Base-by-base conservation (phyloP, 2,888 invertebrate genomes). In the Tanytarsus gracilentus region DNA sequence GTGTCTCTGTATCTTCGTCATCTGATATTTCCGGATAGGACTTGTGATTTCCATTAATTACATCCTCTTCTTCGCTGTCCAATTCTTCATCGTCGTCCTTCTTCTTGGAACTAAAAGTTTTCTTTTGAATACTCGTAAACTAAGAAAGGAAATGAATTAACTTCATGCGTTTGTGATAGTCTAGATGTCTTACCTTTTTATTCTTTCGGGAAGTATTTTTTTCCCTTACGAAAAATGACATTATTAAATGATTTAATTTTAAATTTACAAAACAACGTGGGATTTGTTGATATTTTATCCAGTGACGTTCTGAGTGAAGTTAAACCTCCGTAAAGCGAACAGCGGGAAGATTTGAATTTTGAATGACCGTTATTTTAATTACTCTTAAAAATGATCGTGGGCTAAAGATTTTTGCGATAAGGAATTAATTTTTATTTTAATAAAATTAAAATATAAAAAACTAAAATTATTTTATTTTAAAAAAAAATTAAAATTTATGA, bases 1-100 rank as follows among this genome's bases (percentile, higher is more conserved):
- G 84, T 1, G 91, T 93, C 72, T 93, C 89, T 64, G 80, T 76
- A 64, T 84, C 83, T 66, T 83, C 83, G 64, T 82, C 83, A 0
- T 63, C 63, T 6, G 62, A 62, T 73, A 73, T 62, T 69, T 69
- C 25, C 68, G 70, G 18, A 71, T 71, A 61, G 73, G 75, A 75
- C 70, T 66, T 78, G 51, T 77, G 72, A 5, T 77, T 78, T 64
- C 78, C 79, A 65, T 77, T 77, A 2, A 44, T 3, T 63, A 75
- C 75, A n/a, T 79, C 75, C 66, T 83, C 83, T 66, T 80, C 73
- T 66, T 84, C 83, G 67, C 83, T 83, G 62, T 79, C 82, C 1
- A 81, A 82, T 62, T 83, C 80, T 69, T 84, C 83, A 64, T 81
- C 77, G 21, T 80, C 78, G 49, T 76, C 73, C 67, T 66, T 65